Conservation (phyloP, 37 sponge, comb jelly and placozoan genomes). For the Haliclona indistincta region DNA sequence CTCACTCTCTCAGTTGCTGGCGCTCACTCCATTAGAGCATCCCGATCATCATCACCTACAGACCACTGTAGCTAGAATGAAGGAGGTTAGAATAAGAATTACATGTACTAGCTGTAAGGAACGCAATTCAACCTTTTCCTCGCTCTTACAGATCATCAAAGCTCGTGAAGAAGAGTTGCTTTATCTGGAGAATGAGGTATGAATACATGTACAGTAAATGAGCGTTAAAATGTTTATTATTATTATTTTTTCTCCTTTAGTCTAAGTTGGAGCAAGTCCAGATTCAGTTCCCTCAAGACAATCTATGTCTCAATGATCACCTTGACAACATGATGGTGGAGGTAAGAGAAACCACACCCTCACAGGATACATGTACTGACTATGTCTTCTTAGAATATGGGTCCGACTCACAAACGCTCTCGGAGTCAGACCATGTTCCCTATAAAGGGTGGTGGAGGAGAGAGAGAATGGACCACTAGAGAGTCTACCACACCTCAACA, state of each 20-base stretch:
- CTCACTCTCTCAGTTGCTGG: conserved; percentile 43
- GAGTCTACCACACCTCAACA: too few species aligned
- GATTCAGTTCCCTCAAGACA: conserved; percentile 50
- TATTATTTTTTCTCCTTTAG: too few species aligned
- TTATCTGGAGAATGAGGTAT: conserved; percentile 56
- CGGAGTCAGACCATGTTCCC: too few species aligned
- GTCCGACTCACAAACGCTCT: too few species aligned
- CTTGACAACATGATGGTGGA: conserved; percentile 53
- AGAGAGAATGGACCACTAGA: too few species aligned
- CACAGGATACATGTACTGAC: too few species aligned
- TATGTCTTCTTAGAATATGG: too few species aligned
- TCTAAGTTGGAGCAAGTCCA: conserved; percentile 60
- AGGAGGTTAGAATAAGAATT: conserved; percentile 16
- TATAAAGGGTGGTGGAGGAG: too few species aligned
- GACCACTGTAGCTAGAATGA: conserved; percentile 28
- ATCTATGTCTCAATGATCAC: conserved; percentile 34
- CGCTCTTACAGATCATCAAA: conserved; percentile 49
- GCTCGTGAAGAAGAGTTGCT: conserved; percentile 43
- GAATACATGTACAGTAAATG: too few species aligned
- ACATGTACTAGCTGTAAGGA: too few species aligned
- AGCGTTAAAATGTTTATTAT: too few species aligned
- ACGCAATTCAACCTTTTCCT: too few species aligned
- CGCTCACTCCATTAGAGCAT: conserved; percentile 52
- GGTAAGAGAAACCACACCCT: conserved; percentile 31
- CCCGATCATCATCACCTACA: conserved; percentile 57